Base-by-base conservation (phyloP, 2,888 invertebrate species). In the Scrobipalpa atriplicella region DNA sequence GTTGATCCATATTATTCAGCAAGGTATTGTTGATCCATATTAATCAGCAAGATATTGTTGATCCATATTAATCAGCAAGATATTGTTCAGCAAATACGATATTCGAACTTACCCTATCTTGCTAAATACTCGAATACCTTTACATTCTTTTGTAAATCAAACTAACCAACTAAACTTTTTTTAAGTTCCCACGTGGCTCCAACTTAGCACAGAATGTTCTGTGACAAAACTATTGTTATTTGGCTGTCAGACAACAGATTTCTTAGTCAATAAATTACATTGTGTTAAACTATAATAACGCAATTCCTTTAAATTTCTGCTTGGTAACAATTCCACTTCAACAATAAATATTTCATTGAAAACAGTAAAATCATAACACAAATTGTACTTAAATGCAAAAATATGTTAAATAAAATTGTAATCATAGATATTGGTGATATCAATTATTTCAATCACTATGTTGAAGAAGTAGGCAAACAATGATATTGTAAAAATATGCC, bases 401-500 rank as follows among this genome's bases (percentile, higher is more conserved):
- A n/a, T 41, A 62, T 38, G 21, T 56, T 29, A 36, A 61, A 16
- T 51, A 10, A 41, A 51, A 18, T 47, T 62, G 63, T 63, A 51
- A 63, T 38, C 58, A 16, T 58, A 58, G 38, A 7, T 29, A 29
- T 29, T n/a, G 29, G 51, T 62, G 61, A 62, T 41, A 39, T 62
- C 61, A 62, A 13, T 62, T 39, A 36, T 43, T 18, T 36, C 29
- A 29, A 29, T 18, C 18, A 61, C 18, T 61, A 41, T 56, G 18
- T 56, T 56, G 41, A 47, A 16, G 41, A 64, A n/a, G 56, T 63
- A 63, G 63, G 52, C 62, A 63, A 63, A 63, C 63, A 88, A 90
- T 91, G 88, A 90, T 92, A 91, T 91, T 92, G 92, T 92, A 92
- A 90, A 87, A 88, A 90, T 92, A 92, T 84, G 92, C 90, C 88